Evolutionary conservation across 2,888 invertebrate genomes (phyloP).

Genomic region (Aphidius colemani): DNA sequence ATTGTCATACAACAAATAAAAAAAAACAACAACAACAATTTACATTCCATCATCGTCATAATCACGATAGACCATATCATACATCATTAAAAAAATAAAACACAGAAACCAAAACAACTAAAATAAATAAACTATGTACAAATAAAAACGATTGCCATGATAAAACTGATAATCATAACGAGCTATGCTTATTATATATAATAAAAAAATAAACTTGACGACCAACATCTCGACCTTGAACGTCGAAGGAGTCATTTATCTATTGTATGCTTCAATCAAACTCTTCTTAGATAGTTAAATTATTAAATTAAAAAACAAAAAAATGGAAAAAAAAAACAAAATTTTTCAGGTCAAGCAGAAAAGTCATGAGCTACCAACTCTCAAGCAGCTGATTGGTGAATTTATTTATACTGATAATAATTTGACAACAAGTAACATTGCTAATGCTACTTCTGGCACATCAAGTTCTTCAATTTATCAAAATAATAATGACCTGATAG

Average conservation of each 20-base stretch:
- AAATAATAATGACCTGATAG: neutral
- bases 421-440: constrained; percentile 20
- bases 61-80: constrained; percentile 7
- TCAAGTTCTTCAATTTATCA: constrained; percentile 15
- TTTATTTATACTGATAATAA: constrained; percentile 24
- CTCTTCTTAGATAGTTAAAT: constrained; percentile 15
- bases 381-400: constrained; percentile 50
- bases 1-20: neutral
- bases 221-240: constrained; percentile 31
- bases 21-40: no score
- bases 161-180: constrained; percentile 25
- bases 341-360: constrained; percentile 55
- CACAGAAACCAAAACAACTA: constrained; percentile 18
- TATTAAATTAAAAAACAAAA: constrained; percentile 20
- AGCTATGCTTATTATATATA: constrained; percentile 13
- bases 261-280: neutral
- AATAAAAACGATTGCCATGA: constrained; percentile 23
- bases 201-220: constrained; percentile 9
- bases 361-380: constrained; percentile 45
- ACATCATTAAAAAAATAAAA: neutral
- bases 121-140: constrained; percentile 19
- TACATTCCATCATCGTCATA: neutral
- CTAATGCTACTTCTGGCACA: neutral
- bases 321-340: constrained; percentile 40
- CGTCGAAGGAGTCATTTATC: constrained; percentile 29